Percentiles rank a stretch among this genome's conserved stretches.
Evolutionary conservation across 2,888 invertebrate genomes (phyloP).

Genomic region (Eilema griseolum): DNA sequence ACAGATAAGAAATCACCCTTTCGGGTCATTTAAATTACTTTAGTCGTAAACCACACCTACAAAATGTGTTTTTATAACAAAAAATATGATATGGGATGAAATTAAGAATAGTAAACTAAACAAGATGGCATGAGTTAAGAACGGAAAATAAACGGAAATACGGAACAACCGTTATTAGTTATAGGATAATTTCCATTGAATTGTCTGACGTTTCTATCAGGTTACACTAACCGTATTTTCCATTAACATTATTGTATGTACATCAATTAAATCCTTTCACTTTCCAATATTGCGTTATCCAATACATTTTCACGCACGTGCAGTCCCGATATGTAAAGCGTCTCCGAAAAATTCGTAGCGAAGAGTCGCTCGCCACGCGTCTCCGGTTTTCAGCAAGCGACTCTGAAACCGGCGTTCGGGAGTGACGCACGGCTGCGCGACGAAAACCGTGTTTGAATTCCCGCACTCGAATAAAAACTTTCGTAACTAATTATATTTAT

Average conservation of each 20-base stretch:
- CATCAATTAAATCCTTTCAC: slow-evolving; percentile 3
- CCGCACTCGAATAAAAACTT: slow-evolving; percentile 29
- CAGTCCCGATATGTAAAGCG: slow-evolving; percentile 29
- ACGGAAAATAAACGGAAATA: too few relatives aligned
- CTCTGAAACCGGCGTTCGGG: slow-evolving; percentile 58
- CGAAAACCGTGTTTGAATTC: slow-evolving; percentile 21
- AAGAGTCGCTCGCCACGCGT: slow-evolving; percentile 28
- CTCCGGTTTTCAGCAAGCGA: slow-evolving; percentile 59
- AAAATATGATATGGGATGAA: too few relatives aligned
- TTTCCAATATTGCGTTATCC: background rate
- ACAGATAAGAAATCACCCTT: too few relatives aligned
- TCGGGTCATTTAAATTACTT: too few relatives aligned
- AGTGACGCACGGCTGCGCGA: slow-evolving; percentile 55
- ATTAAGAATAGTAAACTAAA: too few relatives aligned
- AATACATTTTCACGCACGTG: slow-evolving; percentile 23
- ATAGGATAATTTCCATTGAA: too few relatives aligned
- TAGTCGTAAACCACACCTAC: too few relatives aligned
- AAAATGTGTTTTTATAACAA: too few relatives aligned
- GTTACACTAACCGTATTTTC: too few relatives aligned
- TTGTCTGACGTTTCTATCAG: too few relatives aligned
- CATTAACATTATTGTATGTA: background rate
- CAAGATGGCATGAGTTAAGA: too few relatives aligned
- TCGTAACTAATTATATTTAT: slow-evolving; percentile 14
- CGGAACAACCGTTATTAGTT: too few relatives aligned
- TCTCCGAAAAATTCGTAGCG: slow-evolving; percentile 25